phyloP scores from a whole-genome alignment of 2,113 vertebrate genomes.

The Motacilla alba region DNA sequence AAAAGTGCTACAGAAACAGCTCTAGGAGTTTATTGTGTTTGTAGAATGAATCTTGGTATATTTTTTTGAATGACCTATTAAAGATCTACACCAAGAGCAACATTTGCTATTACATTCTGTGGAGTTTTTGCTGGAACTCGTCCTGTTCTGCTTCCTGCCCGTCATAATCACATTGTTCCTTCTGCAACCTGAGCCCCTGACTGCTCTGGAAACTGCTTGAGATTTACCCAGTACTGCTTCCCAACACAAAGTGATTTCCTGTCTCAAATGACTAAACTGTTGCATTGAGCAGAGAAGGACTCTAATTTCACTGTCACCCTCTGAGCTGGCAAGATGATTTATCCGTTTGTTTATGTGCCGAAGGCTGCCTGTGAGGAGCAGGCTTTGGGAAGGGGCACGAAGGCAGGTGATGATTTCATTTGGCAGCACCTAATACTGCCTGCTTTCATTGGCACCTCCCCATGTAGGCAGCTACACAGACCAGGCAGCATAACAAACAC shows the following conservation, averaged over 20 bases:
- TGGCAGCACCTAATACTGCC: slow-evolving; percentile 12
- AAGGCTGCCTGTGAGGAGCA: not conserved
- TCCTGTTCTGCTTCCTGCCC: not conserved
- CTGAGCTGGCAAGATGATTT: slow-evolving; percentile 1
- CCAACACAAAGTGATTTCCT: slow-evolving; percentile 4
- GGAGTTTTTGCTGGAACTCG: not conserved
- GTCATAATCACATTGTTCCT: not conserved
- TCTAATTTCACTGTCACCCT: slow-evolving; percentile 7
- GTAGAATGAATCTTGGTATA: not conserved
- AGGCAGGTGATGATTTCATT: slow-evolving; percentile 39
- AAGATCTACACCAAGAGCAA: not conserved
- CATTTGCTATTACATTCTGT: not conserved
- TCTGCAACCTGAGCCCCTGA: not conserved
- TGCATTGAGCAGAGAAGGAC: not conserved
- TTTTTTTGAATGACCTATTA: not conserved
- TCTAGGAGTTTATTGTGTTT: not conserved
- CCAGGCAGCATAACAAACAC: not conserved
- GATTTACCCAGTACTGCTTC: not conserved
- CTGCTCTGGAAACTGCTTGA: not conserved
- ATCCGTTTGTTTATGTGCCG: not conserved
- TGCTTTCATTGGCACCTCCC: slow-evolving; percentile 32
- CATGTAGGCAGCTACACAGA: slow-evolving; percentile 35
- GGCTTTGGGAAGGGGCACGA: not conserved
- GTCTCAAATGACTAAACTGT: not conserved
- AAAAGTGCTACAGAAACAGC: not conserved